Evolutionary conservation across 2,888 invertebrate species (phyloP).

Genomic region (Chaetoderma sp.): DNA sequence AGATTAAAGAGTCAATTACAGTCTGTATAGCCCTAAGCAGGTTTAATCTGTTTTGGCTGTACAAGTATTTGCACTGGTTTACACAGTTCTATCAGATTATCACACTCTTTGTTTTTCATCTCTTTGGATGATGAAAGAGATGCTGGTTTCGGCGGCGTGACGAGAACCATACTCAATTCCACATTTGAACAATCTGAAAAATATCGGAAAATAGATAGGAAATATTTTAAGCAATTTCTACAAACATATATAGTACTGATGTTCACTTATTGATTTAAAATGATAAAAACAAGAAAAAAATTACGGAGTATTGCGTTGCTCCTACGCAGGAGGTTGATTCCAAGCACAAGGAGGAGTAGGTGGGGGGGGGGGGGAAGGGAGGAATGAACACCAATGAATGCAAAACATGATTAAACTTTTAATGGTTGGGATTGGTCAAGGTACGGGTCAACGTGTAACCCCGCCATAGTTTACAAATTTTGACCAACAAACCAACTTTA

Average conservation of each 20-base stretch:
- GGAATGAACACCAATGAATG: no score
- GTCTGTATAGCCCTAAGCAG: no score
- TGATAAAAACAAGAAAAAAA: neutral
- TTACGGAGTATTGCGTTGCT: no score
- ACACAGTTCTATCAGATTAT: conserved; percentile 48
- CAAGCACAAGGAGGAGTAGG: no score
- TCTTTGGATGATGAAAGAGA: conserved; percentile 25
- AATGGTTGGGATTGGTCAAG: no score
- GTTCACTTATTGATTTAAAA: neutral
- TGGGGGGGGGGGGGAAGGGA: no score
- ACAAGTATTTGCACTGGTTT: conserved; percentile 56
- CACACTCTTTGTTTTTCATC: conserved; percentile 31
- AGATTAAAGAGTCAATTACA: no score
- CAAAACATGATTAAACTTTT: no score
- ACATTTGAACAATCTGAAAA: conserved; percentile 55
- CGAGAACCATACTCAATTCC: conserved; percentile 45
- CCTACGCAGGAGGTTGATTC: no score
- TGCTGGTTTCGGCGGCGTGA: conserved; percentile 37
- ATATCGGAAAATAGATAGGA: neutral
- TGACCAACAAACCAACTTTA: no score
- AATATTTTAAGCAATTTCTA: neutral
- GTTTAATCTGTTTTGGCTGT: conserved; percentile 49
- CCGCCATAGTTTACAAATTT: no score
- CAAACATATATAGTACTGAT: neutral
- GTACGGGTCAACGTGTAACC: no score